Evolutionary conservation across 2,113 vertebrate genomes (phyloP), one percentile per base, ranked within the genome.

Genomic region (Oncorhynchus keta): DNA sequence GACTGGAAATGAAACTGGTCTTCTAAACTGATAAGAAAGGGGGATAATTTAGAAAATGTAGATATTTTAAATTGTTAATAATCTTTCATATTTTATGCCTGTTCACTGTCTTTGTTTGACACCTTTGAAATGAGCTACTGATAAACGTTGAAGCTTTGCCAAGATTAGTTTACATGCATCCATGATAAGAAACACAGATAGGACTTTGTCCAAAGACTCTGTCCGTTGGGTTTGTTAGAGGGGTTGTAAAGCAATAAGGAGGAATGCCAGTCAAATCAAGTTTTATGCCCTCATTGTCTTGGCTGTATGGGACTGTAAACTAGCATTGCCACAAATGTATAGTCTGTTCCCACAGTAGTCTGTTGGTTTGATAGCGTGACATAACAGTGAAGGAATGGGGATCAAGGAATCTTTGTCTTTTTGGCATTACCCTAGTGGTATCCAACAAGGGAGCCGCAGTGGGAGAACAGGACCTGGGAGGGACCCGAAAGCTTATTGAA

Each of bases 111-210:
- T 64, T 18, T 7, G 59, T 62, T 62, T 0, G 9, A 62, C n/a
- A 7, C 51, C 3, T 4, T 55, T 55, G 51, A 55, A 55, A 55
- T 55, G 14, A 55, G 16, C 16, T 51, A 13, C 49, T 55, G 4
- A 39, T 39, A 16, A 20, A 61, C 59, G 2, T 8, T 22, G n/a
- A 77, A 35, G 7, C 1, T 70, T 18, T 32, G 62, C 51, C 51
- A 8, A 22, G 51, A 76, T 77, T 84, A 74, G 71, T 26, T 26
- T 9, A 55, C 39, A 62, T 77, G 83, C 76, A 76, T 74, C 24
- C 24, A 45, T 71, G 69, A 75, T 51, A 30, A 9, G 14, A 1
- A 7, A 30, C 11, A 20, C 20, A 49, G 39, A 20, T n/a, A 75
- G 20, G 14, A 22, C 39, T 76, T 62, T 71, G 48, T 72, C 9